A percentile compares a stretch with the other conserved stretches of the same genome.
These are phyloP conservation scores for Sinopyrophorus schimmeli DNA, from an alignment of 2,888 invertebrate genomes.

Conservation along the genomic window DNA sequence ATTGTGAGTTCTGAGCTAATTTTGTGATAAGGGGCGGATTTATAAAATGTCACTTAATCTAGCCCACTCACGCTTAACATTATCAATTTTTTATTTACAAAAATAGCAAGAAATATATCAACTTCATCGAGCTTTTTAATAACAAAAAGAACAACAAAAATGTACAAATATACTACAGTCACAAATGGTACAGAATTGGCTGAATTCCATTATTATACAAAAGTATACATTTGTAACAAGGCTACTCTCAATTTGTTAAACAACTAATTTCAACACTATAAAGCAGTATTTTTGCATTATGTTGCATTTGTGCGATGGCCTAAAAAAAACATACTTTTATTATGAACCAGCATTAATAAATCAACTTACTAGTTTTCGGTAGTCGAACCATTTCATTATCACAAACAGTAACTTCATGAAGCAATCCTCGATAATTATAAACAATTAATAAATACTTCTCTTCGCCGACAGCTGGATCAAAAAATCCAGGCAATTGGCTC, in stretches of 20 bases:
- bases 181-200: no score
- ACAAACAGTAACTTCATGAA: conserved; percentile 76
- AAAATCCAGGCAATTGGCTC: conserved; percentile 95
- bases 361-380: conserved; percentile 72
- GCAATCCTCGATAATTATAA: conserved; percentile 80
- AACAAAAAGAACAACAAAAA: no score
- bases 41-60: no score
- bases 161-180: no score
- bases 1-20: no score
- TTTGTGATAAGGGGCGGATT: no score
- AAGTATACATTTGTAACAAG: conserved; percentile 22
- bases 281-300: conserved; percentile 33
- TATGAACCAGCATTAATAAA: background rate
- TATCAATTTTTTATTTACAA: no score
- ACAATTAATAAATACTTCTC: conserved; percentile 84
- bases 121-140: no score
- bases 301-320: conserved; percentile 52
- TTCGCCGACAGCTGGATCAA: conserved; percentile 93
- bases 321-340: conserved; percentile 39
- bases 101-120: no score
- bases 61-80: no score
- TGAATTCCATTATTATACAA: no score
- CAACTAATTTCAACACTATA: conserved; percentile 6
- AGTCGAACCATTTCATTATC: conserved; percentile 82
- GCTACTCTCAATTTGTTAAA: conserved; percentile 21